phyloP scores from a whole-genome alignment of 2,113 vertebrate genomes.

The Mus musculus region GRCm39 chr4:56364001-56364500 shows the following conservation, averaged over 20 bases:
- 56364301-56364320: neutral
- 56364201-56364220: neutral
- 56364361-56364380: neutral
- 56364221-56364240: neutral
- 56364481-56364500: neutral
- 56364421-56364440: neutral
- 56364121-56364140: neutral
- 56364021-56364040: neutral
- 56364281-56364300: slow-evolving; percentile 37
- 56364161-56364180: neutral
- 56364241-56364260: neutral
- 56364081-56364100: no score
- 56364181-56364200: neutral
- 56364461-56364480: neutral
- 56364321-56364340: neutral
- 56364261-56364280: neutral
- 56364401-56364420: neutral
- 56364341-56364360: neutral
- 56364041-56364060: rapidly evolving
- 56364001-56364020: no score
- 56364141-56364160: neutral
- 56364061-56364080: no score
- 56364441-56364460: neutral
- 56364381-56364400: neutral
- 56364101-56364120: neutral